Conservation (phyloP, 92 coral and sea anemone species). For the Paramuricea clavata region DNA sequence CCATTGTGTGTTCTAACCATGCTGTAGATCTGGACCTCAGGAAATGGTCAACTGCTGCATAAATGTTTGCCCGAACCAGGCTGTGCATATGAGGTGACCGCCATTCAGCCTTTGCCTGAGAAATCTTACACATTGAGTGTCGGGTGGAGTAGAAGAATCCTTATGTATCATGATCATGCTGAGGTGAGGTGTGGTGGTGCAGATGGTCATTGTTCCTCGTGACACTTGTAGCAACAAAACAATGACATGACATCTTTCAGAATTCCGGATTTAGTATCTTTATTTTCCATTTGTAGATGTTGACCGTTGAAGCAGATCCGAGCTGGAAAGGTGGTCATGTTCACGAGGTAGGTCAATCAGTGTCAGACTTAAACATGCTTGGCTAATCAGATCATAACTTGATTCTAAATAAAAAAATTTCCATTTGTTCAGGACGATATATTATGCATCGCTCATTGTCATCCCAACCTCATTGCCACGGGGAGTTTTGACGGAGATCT, state of each 20-base stretch:
- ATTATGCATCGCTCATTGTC: conserved; percentile 86
- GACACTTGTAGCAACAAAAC: too few species aligned
- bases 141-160: conserved; percentile 92
- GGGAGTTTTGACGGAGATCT: conserved; percentile 97
- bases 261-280: background rate
- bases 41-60: conserved; percentile 88
- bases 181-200: too few species aligned
- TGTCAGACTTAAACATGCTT: too few species aligned
- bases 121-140: conserved; percentile 88
- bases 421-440: conserved; percentile 83
- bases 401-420: too few species aligned
- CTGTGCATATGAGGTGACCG: conserved; percentile 85
- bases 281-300: conserved; percentile 59
- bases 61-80: conserved; percentile 76
- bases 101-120: conserved; percentile 85
- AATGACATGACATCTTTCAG: background rate
- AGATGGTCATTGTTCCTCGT: too few species aligned
- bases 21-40: conserved; percentile 89
- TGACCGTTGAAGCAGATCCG: conserved; percentile 80
- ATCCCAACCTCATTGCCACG: conserved; percentile 90
- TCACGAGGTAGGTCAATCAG: conserved; percentile 94
- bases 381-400: too few species aligned
- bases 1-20: background rate
- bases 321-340: conserved; percentile 98
- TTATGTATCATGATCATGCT: conserved; percentile 83